Evolutionary conservation across 1,140 invertebrate species (phyloP).

Genomic region (Cryptotermes secundus): DNA sequence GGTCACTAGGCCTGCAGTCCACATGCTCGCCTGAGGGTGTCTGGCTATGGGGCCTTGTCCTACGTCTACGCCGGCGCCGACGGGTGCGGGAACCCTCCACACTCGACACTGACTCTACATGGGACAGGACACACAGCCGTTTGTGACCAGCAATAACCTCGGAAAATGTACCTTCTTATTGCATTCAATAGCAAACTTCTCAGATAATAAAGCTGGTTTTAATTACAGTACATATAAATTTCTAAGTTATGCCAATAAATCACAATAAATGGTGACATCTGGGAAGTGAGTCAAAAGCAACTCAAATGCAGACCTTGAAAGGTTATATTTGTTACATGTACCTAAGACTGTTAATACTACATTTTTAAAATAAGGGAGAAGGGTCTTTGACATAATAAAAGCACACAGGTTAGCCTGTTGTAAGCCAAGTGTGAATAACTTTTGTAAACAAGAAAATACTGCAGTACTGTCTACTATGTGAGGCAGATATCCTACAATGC

Average conservation of each 20-base stretch:
- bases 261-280: not conserved
- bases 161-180: not conserved
- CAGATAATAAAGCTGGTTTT: not conserved
- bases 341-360: too few species aligned
- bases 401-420: too few species aligned
- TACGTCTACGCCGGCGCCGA: conserved; percentile 46
- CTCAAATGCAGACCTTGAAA: not conserved
- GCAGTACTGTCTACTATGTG: too few species aligned
- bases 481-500: too few species aligned
- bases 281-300: not conserved
- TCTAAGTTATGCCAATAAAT: not conserved
- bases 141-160: conserved; percentile 49
- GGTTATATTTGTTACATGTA: not conserved
- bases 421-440: too few species aligned
- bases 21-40: conserved; percentile 49
- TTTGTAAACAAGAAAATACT: too few species aligned
- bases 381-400: too few species aligned
- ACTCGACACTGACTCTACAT: conserved; percentile 58
- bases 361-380: too few species aligned
- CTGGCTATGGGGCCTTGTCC: conserved; percentile 48
- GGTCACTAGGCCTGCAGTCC: conserved; percentile 38
- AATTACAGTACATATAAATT: not conserved
- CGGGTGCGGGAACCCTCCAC: conserved; percentile 51
- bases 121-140: conserved; percentile 47
- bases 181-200: not conserved